These are phyloP conservation scores for Trematocara stigmaticum DNA, from an alignment of 2,113 vertebrate genomes.

Conservation along the genomic window DNA sequence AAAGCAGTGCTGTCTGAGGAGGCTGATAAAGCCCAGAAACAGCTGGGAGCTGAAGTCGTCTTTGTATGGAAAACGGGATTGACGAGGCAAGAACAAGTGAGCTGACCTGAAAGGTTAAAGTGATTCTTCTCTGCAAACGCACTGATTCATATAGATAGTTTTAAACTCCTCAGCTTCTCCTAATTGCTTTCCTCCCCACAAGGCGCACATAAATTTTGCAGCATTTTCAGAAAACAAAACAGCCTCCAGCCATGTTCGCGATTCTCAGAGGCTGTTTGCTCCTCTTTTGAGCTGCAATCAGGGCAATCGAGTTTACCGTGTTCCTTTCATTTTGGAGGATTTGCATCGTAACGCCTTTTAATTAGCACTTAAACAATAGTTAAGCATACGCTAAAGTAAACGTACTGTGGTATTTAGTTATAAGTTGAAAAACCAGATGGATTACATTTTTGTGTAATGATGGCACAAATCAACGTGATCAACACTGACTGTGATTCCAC, in stretches of 20 bases:
- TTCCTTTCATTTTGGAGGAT: neutral
- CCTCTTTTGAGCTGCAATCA: neutral
- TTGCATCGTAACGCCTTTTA: neutral
- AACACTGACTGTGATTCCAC: neutral
- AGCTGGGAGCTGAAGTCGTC: neutral
- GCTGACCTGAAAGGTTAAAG: neutral
- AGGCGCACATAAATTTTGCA: neutral
- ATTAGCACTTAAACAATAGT: neutral
- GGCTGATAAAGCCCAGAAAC: neutral
- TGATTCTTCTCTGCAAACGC: neutral
- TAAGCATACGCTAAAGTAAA: neutral
- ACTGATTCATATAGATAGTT: neutral
- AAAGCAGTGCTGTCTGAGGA: neutral
- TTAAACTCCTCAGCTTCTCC: neutral
- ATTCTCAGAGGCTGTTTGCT: neutral
- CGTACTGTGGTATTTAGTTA: neutral
- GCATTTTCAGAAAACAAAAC: neutral
- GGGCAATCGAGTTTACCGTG: fast-evolving
- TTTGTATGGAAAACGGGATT: neutral
- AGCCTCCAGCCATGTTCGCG: neutral
- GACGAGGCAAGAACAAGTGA: neutral
- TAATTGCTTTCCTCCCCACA: neutral
- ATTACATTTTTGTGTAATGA: neutral
- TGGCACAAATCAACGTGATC: neutral
- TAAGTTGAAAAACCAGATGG: neutral